Evolutionary conservation across 2,888 invertebrate species (phyloP).

Genomic region (Dascillus cervinus): DNA sequence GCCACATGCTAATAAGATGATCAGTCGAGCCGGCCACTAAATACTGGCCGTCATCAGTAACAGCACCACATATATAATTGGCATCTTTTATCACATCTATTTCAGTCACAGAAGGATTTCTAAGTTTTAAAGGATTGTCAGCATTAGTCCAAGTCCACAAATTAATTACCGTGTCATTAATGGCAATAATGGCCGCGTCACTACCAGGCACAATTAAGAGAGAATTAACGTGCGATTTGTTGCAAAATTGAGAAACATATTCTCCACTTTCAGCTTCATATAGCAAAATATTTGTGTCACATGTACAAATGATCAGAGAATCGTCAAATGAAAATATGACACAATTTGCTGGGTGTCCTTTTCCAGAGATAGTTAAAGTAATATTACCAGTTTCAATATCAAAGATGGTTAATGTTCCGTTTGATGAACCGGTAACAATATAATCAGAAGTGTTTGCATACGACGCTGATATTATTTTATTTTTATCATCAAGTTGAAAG

Average conservation of each 20-base stretch:
- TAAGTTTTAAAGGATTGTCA: constrained; percentile 5
- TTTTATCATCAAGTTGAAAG: constrained; percentile 14
- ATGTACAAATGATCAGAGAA: constrained; percentile 20
- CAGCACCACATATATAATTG: constrained; percentile 34
- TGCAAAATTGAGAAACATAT: constrained; percentile 20
- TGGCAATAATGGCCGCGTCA: constrained; percentile 17
- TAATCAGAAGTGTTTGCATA: constrained; percentile 16
- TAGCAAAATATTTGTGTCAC: constrained; percentile 19
- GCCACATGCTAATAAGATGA: constrained; percentile 40
- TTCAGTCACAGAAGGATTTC: constrained; percentile 6
- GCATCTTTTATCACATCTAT: constrained; percentile 18
- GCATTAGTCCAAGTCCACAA: constrained; percentile 19
- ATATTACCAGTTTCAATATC: constrained; percentile 10
- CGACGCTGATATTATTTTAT: constrained; percentile 26
- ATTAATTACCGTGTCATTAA: constrained; percentile 16
- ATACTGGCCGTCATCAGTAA: constrained; percentile 41
- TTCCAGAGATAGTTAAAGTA: constrained; percentile 9
- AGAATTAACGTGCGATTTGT: constrained; percentile 14
- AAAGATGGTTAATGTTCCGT: constrained; percentile 21
- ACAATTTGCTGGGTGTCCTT: constrained; percentile 15
- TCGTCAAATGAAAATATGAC: constrained; percentile 25
- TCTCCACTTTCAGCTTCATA: constrained; percentile 19
- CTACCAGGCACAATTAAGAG: constrained; percentile 20
- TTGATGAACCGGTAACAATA: constrained; percentile 22
- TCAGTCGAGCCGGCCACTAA: constrained; percentile 40